A percentile compares a stretch with the other conserved stretches of the same genome.
Evolutionary conservation across 92 coral and sea anemone species (phyloP).

Genomic region (Palythoa grandiflora): DNA sequence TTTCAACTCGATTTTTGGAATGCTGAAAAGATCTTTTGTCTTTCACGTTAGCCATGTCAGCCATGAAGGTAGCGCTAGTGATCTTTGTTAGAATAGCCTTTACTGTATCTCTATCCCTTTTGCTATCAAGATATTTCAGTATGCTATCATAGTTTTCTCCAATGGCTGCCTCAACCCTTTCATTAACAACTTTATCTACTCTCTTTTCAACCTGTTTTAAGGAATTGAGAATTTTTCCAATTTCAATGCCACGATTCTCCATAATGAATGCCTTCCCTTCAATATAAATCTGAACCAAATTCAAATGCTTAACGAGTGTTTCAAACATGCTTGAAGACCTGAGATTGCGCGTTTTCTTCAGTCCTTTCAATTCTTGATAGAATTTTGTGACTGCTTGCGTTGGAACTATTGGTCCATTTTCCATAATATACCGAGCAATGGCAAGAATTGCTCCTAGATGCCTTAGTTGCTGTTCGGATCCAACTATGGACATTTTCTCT

Average conservation of each 20-base stretch:
- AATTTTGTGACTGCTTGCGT: constrained; percentile 40
- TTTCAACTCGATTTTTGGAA: background rate
- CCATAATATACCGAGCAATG: constrained; percentile 30
- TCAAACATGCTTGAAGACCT: constrained; percentile 19
- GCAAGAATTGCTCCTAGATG: constrained; percentile 47
- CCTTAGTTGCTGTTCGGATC: constrained; percentile 10
- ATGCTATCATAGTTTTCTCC: constrained; percentile 21
- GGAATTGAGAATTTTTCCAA: background rate
- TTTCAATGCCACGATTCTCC: constrained; percentile 35
- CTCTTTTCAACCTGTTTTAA: constrained; percentile 12
- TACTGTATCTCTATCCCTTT: constrained; percentile 58
- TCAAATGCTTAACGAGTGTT: constrained; percentile 19
- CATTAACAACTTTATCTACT: constrained; percentile 12
- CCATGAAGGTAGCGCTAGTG: background rate
- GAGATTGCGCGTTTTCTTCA: background rate
- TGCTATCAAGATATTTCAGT: constrained; percentile 38
- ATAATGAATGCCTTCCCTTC: constrained; percentile 33
- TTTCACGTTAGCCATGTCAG: background rate
- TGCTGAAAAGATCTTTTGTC: background rate
- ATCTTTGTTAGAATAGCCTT: constrained; percentile 34
- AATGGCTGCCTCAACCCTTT: constrained; percentile 27
- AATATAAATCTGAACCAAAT: constrained; percentile 43
- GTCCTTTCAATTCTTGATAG: constrained; percentile 40
- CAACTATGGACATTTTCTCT: constrained; percentile 26
- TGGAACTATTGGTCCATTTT: constrained; percentile 40